Evolutionary conservation across 92 coral and sea anemone species (phyloP).

Genomic region (Paragorgia papillata): DNA sequence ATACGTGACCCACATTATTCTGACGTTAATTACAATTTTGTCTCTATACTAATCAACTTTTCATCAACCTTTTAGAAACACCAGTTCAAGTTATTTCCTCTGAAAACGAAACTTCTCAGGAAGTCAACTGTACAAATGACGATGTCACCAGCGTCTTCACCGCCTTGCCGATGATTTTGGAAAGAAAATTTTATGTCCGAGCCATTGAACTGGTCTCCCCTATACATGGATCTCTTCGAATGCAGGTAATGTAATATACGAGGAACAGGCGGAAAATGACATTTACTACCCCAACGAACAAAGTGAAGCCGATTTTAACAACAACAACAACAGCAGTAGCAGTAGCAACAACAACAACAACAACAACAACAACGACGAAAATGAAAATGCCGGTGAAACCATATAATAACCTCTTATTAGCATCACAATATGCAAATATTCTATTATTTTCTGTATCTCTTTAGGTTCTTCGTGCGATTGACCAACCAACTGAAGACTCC

Average conservation of each 20-base stretch:
- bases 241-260: constrained; percentile 16
- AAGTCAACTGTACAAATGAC: not conserved
- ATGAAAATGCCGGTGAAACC: no score
- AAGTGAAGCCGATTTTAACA: no score
- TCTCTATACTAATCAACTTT: no score
- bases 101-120: constrained; percentile 4
- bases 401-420: no score
- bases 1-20: no score
- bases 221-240: not conserved
- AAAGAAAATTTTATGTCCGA: constrained; percentile 7
- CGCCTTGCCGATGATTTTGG: not conserved
- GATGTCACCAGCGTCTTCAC: not conserved
- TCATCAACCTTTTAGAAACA: constrained; percentile 7
- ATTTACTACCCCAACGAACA: no score
- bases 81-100: not conserved
- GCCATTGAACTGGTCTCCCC: constrained; percentile 16
- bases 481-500: not conserved
- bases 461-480: constrained; percentile 8
- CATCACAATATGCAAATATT: no score
- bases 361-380: no score
- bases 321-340: no score
- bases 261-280: no score
- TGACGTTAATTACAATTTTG: no score
- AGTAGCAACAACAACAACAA: no score
- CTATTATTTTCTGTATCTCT: not conserved